These are phyloP conservation scores for Myotis findleyi DNA, from an alignment of 2,797 vertebrate genomes.

Conservation along the genomic window DNA sequence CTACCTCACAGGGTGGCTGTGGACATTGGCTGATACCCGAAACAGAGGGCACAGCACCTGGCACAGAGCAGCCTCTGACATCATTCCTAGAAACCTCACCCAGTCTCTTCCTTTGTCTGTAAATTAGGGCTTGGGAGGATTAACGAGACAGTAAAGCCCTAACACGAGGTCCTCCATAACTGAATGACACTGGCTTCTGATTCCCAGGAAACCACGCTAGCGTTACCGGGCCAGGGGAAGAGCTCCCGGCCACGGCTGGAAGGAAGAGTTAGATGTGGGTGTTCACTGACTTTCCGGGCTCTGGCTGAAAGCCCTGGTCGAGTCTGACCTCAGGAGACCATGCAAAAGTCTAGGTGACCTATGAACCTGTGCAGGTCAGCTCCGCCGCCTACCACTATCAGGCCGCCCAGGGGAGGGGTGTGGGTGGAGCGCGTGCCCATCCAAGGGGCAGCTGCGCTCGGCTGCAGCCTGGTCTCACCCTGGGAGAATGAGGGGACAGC, in stretches of 20 bases:
- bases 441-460: not conserved
- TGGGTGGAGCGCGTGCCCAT: rapidly evolving
- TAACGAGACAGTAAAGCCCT: not conserved
- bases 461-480: not conserved
- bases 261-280: not conserved
- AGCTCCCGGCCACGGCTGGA: rapidly evolving
- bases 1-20: too few relatives aligned
- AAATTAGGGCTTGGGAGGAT: not conserved
- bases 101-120: not conserved
- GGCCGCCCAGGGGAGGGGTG: rapidly evolving
- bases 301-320: not conserved
- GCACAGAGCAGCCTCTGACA: not conserved
- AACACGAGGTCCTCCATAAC: not conserved
- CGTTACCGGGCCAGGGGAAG: rapidly evolving
- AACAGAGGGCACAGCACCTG: not conserved
- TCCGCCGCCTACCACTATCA: not conserved
- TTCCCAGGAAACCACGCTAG: not conserved
- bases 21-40: not conserved
- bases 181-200: not conserved
- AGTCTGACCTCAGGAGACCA: not conserved
- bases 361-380: not conserved
- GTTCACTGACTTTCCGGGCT: not conserved
- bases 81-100: not conserved
- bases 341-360: not conserved
- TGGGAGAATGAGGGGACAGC: not conserved